A percentile compares a stretch with the other conserved stretches of the same genome.
Evolutionary conservation across 2,113 vertebrate species (phyloP).

Genomic region (Stigmatopora nigra): DNA sequence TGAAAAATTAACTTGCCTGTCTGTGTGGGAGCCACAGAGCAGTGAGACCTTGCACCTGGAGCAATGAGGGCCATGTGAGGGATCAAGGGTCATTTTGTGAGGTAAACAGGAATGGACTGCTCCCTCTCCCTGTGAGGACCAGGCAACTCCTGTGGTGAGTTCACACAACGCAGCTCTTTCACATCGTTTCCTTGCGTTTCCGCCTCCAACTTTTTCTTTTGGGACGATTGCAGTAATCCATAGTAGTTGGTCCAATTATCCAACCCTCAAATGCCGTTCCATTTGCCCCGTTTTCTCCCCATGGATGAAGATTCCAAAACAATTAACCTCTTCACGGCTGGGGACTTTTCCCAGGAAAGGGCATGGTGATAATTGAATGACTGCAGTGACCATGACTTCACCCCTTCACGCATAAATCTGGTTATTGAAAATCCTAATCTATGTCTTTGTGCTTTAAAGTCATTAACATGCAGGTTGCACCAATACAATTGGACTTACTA

Average conservation of each 20-base stretch:
- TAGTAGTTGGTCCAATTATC: slow-evolving; percentile 80
- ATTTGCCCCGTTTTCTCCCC: slow-evolving; percentile 62
- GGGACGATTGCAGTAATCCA: slow-evolving; percentile 72
- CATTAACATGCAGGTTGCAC: slow-evolving; percentile 37
- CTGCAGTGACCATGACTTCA: slow-evolving; percentile 50
- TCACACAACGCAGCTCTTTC: slow-evolving; percentile 74
- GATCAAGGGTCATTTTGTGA: slow-evolving; percentile 76
- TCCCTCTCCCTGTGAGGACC: slow-evolving; percentile 70
- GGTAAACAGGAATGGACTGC: slow-evolving; percentile 75
- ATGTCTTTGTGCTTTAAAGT: slow-evolving; percentile 47
- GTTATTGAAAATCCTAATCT: slow-evolving; percentile 53
- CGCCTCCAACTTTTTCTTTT: slow-evolving; percentile 38
- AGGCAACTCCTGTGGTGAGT: slow-evolving; percentile 77
- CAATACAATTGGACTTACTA: slow-evolving; percentile 16
- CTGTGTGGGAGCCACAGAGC: slow-evolving; percentile 35
- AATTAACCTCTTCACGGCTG: slow-evolving; percentile 75
- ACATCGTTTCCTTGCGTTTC: slow-evolving; percentile 53
- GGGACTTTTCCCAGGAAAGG: slow-evolving; percentile 58
- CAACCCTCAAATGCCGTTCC: slow-evolving; percentile 57
- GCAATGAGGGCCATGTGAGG: slow-evolving; percentile 64
- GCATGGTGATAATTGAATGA: slow-evolving; percentile 58
- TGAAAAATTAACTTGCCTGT: slow-evolving; percentile 46
- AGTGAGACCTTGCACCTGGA: slow-evolving; percentile 81
- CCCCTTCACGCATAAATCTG: slow-evolving; percentile 52
- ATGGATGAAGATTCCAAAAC: slow-evolving; percentile 72